Evolutionary conservation across 1,140 invertebrate species (phyloP), one percentile per base, ranked within the genome.

Genomic region (Piezodorus guildinii): DNA sequence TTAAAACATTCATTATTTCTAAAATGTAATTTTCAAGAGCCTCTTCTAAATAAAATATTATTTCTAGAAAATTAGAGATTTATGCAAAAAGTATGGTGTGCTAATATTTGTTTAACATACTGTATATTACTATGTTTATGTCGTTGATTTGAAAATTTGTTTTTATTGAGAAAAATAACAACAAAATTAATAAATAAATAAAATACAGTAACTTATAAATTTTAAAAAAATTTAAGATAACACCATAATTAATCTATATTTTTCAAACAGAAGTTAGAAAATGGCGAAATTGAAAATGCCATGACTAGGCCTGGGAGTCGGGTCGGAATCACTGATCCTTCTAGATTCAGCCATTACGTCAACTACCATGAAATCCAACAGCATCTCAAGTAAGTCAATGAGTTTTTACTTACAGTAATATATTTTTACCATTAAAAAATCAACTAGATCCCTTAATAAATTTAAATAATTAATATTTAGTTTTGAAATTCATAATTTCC

Each of bases 311-410:
- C 81, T 8, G 79, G 80, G 16, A 80, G 78, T 69, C 74, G 80
- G 60, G 72, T 75, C 6, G 80, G 77, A 9, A 77, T 80, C 62
- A 75, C 77, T 14, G 80, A 83, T 65, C 74, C 79, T 1, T 72
- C 81, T 71, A 80, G 82, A 69, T 80, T 86, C 71, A 85, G 85
- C 62, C 87, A 90, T 72, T 90, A 90, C 70, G 85, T 87, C 43
- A 91, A 91, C 73, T 90, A 89, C 70, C 85, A 90, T 73, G 87
- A 91, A 76, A 83, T 90, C 71, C 87, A 89, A 73, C 85, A 85
- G 68, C 87, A 87, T 73, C 74, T 88, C 64, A 85, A 82, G 85
- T 86, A 77, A 82, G 77, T 76, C 51, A 61, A 39, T 39, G 2
- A 39, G 9, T 39, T 39, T 4, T 39, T 8, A 10, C 34, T 39